Conservation (phyloP, 2,888 invertebrate species). For the Macropis europaea region DNA sequence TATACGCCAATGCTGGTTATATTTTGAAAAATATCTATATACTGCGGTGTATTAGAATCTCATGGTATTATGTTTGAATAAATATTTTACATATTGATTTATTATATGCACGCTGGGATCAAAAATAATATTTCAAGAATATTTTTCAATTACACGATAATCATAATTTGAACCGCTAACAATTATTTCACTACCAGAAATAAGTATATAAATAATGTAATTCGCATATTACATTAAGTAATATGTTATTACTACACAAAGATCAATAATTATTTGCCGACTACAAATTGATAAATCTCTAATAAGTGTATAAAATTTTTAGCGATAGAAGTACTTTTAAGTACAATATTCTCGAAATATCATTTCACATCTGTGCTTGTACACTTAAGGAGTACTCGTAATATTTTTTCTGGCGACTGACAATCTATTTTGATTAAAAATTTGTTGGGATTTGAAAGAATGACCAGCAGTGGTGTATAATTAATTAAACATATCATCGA, state of each 20-base stretch:
- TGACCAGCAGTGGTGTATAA: constrained; percentile 71
- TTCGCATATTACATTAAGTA: not conserved
- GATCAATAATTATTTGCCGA: not conserved
- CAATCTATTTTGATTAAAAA: not conserved
- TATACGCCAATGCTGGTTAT: constrained; percentile 45
- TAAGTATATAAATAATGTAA: not conserved
- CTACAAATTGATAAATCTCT: not conserved
- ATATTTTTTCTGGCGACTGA: not conserved
- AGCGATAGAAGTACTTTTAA: not conserved
- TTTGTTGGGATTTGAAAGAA: not conserved
- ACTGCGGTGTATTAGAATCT: not conserved
- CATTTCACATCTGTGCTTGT: constrained; percentile 7
- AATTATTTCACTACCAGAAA: not conserved
- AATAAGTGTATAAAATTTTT: not conserved
- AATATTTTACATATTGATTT: constrained; percentile 1
- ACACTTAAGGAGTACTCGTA: constrained; percentile 1
- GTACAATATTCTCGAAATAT: constrained; percentile 25
- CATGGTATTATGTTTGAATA: not conserved
- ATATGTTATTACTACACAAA: not conserved
- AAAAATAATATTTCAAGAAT: constrained; percentile 28
- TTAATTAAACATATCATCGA: constrained; percentile 72
- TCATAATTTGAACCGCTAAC: not conserved
- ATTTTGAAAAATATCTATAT: constrained; percentile 3
- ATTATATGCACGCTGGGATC: not conserved
- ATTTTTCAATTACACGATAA: not conserved